Base-by-base conservation (phyloP, 2,797 vertebrate genomes). In the Rachycentron canadum region DNA sequence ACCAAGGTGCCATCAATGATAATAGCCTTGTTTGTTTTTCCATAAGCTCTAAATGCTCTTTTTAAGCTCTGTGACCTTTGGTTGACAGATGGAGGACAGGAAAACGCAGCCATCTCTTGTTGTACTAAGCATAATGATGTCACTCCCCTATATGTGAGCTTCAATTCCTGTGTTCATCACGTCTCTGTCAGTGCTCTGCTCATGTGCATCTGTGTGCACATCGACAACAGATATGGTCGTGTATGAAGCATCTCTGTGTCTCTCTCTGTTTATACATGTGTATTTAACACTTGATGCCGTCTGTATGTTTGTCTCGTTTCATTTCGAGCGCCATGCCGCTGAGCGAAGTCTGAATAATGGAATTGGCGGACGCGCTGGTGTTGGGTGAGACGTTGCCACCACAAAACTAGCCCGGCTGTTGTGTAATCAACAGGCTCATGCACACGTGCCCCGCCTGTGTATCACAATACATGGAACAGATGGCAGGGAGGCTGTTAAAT, bases 381-480 rank as follows among this genome's bases (percentile, higher is more conserved):
- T 90, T 66, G 21, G 83, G 76, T 88, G 84, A 90, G 88, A 87
- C 17, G 21, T 41, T 13, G 67, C 86, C 85, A 68, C 73, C 63
- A 32, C 70, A 72, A 68, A 86, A 81, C 66, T 65, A 74, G 73
- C 60, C 65, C 1, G 28, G 69, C 70, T 73, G 86, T 91, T 92
- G 89, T 90, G 89, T 93, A 94, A 95, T 91, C 89, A 88, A 84
- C 86, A 85, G 88, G 83, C 83, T 86, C 84, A 77, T 56, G 56
- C 90, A 84, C 86, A 84, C 65, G 74, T 90, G 91, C 81, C 60
- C 70, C 4, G 67, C 36, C 73, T 45, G 82, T 56, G 78, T 91
- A 90, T 93, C 90, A 90, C 89, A 92, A 86, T 92, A 93, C 88
- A 91, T 25, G 69, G 78, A 91, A 76, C 95, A 95, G 93, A 95